Base-by-base conservation (phyloP, 2,113 vertebrate species). In the Puntigrus tetrazona region DNA sequence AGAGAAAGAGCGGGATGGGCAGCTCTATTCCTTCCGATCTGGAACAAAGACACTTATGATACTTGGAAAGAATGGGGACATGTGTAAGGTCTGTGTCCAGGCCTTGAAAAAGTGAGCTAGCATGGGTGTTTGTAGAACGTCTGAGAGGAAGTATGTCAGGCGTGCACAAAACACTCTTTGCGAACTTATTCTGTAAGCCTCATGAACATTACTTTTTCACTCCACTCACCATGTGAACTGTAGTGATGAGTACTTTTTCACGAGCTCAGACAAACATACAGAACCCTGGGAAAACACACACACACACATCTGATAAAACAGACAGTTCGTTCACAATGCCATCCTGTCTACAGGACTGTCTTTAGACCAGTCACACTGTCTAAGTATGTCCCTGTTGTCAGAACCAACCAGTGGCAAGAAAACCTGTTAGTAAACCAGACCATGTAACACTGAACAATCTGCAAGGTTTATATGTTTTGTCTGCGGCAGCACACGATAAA, bases 221-320 rank as follows among this genome's bases (percentile, higher is more conserved):
- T 14, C 45, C n/a, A n/a, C 27, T 95, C 92, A 99, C 98, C 98
- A 99, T 99, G 93, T 99, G 92, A 99, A 99, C 90, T 99, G 98
- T 47, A 99, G 96, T n/a, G 97, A 96, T 81, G 99, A 99, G 87
- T 99, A 98, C 73, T 99, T 99, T 95, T 99, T 99, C 92, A 99
- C 98, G 93, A 99, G 75, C 97, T 99, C 91, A 99, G 89, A 99
- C 98, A 86, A 99, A 99, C 98, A 99, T 99, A 93, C 98, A 99
- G 94, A 99, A 99, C 47, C 98, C 98, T 92, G 90, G 11, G 87
- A 90, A 79, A 82, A 72, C 25, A n/a, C n/a, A n/a, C n/a, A n/a
- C n/a, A n/a, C n/a, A 75, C 22, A 82, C 34, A 70, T 41, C n/a
- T 76, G 38, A 29, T 83, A n/a, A 84, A 74, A 77, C 55, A 45